These are phyloP conservation scores for Lucifuga dentata DNA, from an alignment of 2,113 vertebrate genomes.

Conservation along the genomic window DNA sequence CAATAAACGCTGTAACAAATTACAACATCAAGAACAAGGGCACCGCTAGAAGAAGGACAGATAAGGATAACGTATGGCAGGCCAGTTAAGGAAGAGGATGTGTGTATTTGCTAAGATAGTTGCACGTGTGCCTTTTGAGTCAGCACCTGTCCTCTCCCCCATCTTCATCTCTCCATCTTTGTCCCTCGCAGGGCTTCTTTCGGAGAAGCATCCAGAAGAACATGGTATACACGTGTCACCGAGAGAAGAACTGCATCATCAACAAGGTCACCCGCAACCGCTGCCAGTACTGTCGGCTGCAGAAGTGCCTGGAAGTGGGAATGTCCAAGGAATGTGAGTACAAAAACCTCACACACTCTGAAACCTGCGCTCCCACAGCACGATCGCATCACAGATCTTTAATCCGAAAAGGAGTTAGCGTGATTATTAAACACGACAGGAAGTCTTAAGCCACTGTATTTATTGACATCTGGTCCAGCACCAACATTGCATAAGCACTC, in stretches of 20 bases:
- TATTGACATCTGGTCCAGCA: constrained; percentile 31
- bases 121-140: no score
- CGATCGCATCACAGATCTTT: constrained; percentile 32
- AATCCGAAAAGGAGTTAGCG: constrained; percentile 28
- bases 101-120: neutral
- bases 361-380: constrained; percentile 3
- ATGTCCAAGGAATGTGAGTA: constrained; percentile 99
- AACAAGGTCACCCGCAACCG: constrained; percentile 99
- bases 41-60: no score
- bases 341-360: neutral
- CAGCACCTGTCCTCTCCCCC: neutral
- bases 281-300: constrained; percentile 98
- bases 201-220: constrained; percentile 99
- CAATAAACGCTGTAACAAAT: no score
- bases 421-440: constrained; percentile 23
- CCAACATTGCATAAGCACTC: neutral
- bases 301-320: constrained; percentile 99
- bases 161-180: neutral
- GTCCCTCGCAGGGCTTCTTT: constrained; percentile 90
- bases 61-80: no score
- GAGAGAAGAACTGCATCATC: constrained; percentile 98
- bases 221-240: constrained; percentile 99
- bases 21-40: no score
- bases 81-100: no score
- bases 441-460: constrained; percentile 31